These are phyloP conservation scores for Eupithecia subfuscata DNA, from an alignment of 2,888 invertebrate genomes.

Conservation along the genomic window DNA sequence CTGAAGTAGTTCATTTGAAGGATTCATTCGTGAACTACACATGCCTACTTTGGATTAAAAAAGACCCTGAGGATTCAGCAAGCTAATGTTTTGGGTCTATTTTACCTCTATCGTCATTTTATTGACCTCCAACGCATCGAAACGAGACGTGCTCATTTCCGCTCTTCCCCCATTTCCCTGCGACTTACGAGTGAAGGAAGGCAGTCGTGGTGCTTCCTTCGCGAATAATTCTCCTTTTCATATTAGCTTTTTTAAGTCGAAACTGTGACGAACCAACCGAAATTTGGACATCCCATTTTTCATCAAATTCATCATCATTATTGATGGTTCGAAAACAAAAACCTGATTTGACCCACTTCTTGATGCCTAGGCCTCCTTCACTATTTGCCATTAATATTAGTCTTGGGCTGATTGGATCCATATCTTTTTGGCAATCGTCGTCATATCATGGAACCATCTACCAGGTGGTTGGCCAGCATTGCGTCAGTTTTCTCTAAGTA, in stretches of 20 bases:
- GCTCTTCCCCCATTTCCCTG: slow-evolving; percentile 17
- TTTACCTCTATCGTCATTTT: slow-evolving; percentile 2
- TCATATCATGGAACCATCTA: background rate
- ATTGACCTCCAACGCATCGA: slow-evolving; percentile 15
- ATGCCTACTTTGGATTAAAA: background rate
- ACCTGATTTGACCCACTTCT: background rate
- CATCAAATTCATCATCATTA: too few relatives aligned
- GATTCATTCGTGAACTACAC: too few relatives aligned
- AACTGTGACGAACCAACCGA: background rate
- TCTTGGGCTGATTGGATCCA: too few relatives aligned
- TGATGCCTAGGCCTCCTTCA: too few relatives aligned
- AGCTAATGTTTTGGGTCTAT: too few relatives aligned
- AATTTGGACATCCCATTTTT: background rate
- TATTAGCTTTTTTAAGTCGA: background rate
- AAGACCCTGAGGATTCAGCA: background rate
- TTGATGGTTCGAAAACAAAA: background rate
- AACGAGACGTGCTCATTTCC: slow-evolving; percentile 30
- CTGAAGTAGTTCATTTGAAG: too few relatives aligned
- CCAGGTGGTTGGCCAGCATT: too few relatives aligned
- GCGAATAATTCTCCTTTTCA: slow-evolving; percentile 21
- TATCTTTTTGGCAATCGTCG: background rate
- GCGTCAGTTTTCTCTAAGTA: background rate
- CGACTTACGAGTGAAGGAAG: slow-evolving; percentile 32
- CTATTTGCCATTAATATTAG: background rate
- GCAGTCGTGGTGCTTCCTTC: slow-evolving; percentile 28